Evolutionary conservation across 1,140 invertebrate genomes (phyloP).

Genomic region (Ceratoteleas bidentatus): DNA sequence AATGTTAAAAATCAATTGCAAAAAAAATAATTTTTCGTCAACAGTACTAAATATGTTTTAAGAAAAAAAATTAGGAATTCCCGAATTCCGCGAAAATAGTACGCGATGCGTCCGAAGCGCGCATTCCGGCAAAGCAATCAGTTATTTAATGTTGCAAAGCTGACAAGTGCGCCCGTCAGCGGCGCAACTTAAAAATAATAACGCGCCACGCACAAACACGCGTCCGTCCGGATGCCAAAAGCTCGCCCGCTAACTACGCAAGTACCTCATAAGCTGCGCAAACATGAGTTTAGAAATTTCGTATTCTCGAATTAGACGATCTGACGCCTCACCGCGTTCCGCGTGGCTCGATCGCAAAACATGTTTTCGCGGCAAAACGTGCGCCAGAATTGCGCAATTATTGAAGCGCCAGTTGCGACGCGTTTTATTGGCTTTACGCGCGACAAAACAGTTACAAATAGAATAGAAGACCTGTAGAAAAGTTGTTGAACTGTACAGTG

Average conservation of each 20-base stretch:
- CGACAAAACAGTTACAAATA: no score
- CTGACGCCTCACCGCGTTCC: conserved; percentile 40
- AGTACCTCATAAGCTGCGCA: conserved; percentile 32
- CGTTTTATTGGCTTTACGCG: conserved; percentile 38
- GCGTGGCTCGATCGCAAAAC: conserved; percentile 47
- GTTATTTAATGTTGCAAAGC: not conserved
- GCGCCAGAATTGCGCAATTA: conserved; percentile 19
- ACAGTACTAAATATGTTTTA: no score
- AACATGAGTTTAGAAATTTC: conserved; percentile 46
- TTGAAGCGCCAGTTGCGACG: conserved; percentile 13
- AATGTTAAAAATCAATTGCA: no score
- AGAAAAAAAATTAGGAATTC: no score
- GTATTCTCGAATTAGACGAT: conserved; percentile 56
- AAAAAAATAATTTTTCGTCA: no score
- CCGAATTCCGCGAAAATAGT: no score
- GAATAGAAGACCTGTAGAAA: no score
- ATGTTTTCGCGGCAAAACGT: conserved; percentile 28
- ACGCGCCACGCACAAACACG: conserved; percentile 20
- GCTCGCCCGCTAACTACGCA: conserved; percentile 39
- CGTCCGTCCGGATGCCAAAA: conserved; percentile 39
- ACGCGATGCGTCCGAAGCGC: no score
- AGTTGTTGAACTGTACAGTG: no score
- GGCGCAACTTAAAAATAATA: conserved; percentile 53
- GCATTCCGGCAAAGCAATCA: no score
- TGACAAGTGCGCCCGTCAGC: conserved; percentile 20